These are phyloP conservation scores for Meghimatium bilineatum DNA, from an alignment of 2,888 invertebrate species.

Conservation along the genomic window DNA sequence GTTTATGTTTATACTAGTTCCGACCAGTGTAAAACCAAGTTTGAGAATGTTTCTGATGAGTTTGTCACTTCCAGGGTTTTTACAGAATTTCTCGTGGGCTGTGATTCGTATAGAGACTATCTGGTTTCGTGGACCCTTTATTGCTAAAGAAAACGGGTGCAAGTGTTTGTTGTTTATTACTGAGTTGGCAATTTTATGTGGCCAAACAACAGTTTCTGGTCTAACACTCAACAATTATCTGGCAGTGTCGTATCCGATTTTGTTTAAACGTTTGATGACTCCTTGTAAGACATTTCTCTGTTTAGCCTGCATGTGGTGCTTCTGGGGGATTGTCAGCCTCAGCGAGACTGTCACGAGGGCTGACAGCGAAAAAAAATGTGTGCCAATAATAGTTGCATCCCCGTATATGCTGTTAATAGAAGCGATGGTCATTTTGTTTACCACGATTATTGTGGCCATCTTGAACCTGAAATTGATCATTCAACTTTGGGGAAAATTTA, in stretches of 20 bases:
- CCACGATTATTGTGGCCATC: background rate
- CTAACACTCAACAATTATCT: conserved; percentile 22
- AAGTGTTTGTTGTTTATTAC: conserved; percentile 5
- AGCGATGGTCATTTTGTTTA: conserved; percentile 20
- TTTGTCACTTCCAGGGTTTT: conserved; percentile 16
- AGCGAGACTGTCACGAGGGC: background rate
- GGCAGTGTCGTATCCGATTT: conserved; percentile 20
- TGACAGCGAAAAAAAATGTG: background rate
- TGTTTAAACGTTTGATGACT: conserved; percentile 8
- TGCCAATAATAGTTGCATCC: background rate
- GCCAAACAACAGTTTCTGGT: conserved; percentile 21
- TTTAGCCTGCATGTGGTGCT: background rate
- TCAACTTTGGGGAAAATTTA: conserved; percentile 10
- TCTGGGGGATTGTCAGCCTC: conserved; percentile 3
- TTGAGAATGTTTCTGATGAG: conserved; percentile 25
- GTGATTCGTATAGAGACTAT: background rate
- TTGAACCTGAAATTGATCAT: conserved; percentile 3
- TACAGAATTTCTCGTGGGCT: conserved; percentile 28
- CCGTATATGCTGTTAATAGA: background rate
- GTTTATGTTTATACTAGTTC: conserved; percentile 12
- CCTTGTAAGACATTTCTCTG: background rate
- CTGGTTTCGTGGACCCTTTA: conserved; percentile 18
- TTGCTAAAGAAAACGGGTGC: background rate
- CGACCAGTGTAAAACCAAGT: conserved; percentile 26
- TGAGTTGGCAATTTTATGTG: background rate